These are phyloP conservation scores for Drosophila parthenogenetica DNA, from an alignment of 2,888 invertebrate genomes.

Conservation along the genomic window DNA sequence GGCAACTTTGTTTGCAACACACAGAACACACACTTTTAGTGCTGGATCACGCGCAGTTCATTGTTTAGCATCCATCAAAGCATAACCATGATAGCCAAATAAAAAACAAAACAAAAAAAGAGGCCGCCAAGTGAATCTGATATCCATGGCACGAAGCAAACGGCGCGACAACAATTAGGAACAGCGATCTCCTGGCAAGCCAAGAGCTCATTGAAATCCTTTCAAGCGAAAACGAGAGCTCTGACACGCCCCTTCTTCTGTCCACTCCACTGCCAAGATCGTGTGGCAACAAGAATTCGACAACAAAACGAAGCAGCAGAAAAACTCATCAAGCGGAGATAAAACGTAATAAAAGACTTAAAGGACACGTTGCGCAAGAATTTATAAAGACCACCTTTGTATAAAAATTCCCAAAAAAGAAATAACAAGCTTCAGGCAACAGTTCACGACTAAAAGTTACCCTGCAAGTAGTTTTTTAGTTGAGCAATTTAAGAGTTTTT, in stretches of 20 bases:
- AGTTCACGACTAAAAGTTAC: neutral
- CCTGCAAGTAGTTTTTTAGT: neutral
- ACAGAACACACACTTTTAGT: constrained; percentile 54
- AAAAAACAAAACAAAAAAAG: constrained; percentile 31
- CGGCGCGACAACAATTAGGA: constrained; percentile 76
- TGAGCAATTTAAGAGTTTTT: too few relatives aligned
- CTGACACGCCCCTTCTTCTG: constrained; percentile 34
- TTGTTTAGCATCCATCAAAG: constrained; percentile 51
- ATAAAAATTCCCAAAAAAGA: constrained; percentile 21
- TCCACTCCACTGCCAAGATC: constrained; percentile 40
- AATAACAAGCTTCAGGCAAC: neutral
- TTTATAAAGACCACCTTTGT: constrained; percentile 77
- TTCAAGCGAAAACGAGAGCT: constrained; percentile 77
- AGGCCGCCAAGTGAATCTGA: constrained; percentile 55
- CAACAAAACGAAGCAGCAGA: constrained; percentile 29
- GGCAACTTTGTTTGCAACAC: constrained; percentile 27
- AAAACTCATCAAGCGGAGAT: constrained; percentile 48
- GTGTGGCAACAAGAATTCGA: constrained; percentile 55
- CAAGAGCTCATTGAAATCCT: constrained; percentile 38
- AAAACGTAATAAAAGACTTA: constrained; percentile 78
- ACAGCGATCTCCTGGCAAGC: constrained; percentile 8
- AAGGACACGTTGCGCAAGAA: constrained; percentile 78
- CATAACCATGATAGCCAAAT: constrained; percentile 36
- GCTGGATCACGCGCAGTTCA: constrained; percentile 63
- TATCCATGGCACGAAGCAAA: constrained; percentile 67